Evolutionary conservation across 2,113 vertebrate genomes (phyloP), one percentile per base, ranked within the genome.

Genomic region (Hemichromis elongatus): DNA sequence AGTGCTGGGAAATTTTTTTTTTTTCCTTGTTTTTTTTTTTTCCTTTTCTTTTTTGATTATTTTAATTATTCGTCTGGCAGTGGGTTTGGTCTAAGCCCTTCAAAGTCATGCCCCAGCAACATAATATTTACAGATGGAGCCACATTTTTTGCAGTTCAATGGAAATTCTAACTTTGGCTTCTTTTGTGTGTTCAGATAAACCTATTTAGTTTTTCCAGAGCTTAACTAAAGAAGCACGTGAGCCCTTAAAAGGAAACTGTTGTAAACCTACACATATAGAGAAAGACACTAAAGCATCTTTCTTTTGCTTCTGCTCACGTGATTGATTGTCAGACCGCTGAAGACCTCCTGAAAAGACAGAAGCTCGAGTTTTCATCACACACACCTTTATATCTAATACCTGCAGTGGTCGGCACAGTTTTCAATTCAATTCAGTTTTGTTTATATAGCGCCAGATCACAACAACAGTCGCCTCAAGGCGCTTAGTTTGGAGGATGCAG

Each of bases 71-170:
- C 86, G 80, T 73, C 54, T 53, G 35, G 79, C 86, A n/a, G 1
- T 79, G 79, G 63, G 73, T 82, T 82, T 79, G 86, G 87, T 84
- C 54, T 80, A 30, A 63, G 66, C 54, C 28, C 77, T 59, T 87
- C 77, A 45, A 81, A 80, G 77, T 83, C 86, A 61, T 83, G 53
- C 10, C 84, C 12, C 1, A 28, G 92, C 78, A 81, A 68, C 81
- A 83, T 82, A 85, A 89, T 89, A 89, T 93, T 89, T 90, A 89
- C 37, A 57, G 45, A 84, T 40, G 66, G 54, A 89, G 81, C 56
- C 86, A 80, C 85, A 9, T 81, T 88, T 61, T 54, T 80, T 78
- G 30, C 40, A 9, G 18, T 40, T 84, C 9, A 11, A 16, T 53
- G 73, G 37, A 80, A 81, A 55, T 19, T 75, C 45, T 50, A 50